Percentiles rank a stretch among this genome's conserved stretches.
Conservation (phyloP, 2,113 vertebrate species). For the Pitta sordida region DNA sequence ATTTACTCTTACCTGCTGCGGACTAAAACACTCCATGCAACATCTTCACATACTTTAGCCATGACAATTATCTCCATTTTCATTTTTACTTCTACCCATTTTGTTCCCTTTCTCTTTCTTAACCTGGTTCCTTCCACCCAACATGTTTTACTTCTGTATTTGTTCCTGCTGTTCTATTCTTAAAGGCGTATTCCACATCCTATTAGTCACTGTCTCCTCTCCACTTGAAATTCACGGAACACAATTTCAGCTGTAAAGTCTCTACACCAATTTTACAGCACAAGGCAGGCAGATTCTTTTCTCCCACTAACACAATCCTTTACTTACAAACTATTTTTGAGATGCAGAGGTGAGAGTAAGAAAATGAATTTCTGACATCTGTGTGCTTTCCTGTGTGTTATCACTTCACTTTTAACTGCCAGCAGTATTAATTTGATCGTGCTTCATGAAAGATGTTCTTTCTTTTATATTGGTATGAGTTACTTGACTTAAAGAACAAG, state of each 20-base stretch:
- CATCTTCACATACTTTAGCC: not conserved
- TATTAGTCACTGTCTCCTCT: not conserved
- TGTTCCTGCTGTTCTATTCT: not conserved
- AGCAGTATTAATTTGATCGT: not conserved
- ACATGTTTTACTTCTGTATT: not conserved
- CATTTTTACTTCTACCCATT: not conserved
- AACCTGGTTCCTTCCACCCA: not conserved
- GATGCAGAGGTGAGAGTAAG: not conserved
- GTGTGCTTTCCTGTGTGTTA: not conserved
- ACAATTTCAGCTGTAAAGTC: not conserved
- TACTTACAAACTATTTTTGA: not conserved
- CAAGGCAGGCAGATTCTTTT: not conserved
- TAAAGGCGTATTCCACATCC: not conserved
- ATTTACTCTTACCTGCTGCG: not conserved
- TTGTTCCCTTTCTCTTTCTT: not conserved
- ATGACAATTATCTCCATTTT: not conserved
- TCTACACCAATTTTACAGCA: not conserved
- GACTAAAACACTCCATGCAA: not conserved
- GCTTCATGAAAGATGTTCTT: not conserved
- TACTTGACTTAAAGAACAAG: not conserved
- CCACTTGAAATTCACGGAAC: not conserved
- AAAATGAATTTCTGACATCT: not conserved
- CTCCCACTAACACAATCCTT: not conserved
- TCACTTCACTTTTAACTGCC: not conserved
- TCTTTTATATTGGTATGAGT: not conserved